Evolutionary conservation across 2,888 invertebrate genomes (phyloP), one percentile per base, ranked within the genome.

Genomic region (Melieria crassipennis): DNA sequence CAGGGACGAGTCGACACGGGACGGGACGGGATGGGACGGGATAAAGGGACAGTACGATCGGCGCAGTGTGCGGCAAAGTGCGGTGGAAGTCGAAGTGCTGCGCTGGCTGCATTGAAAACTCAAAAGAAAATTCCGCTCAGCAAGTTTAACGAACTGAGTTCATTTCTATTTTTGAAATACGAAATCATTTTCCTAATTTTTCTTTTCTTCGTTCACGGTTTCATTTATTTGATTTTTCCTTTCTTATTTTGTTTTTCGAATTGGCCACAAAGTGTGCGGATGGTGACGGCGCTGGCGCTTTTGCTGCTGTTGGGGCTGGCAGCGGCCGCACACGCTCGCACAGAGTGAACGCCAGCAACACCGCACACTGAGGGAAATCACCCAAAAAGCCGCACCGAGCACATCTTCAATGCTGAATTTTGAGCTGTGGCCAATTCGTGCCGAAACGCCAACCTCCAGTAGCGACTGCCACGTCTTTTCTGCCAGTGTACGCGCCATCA

Each of bases 131-230:
- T 65, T 61, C 50, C 16, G 47, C 48, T 62, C 76, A 78, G 81
- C 73, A 84, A 84, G 85, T 85, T 85, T 86, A 85, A 86, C 86
- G 86, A 85, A 86, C 86, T 86, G 87, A 86, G 86, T 86, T 86
- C 86, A 86, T 86, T 85, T 86, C 86, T 86, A 86, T 86, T 86
- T 86, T 86, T 84, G 85, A 84, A 85, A 76, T 72, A 71, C 75
- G 61, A 77, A 76, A 77, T 76, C 71, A 76, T 75, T 72, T 70
- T 66, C 61, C 60, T 52, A 70, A 69, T 66, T 71, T 63, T 63
- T 66, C 13, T 68, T 71, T 52, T 57, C 61, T 60, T 72, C 47
- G 57, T 45, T 46, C 45, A 55, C 7, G 63, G 63, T 5, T 30
- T 30, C 30, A 30, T 30, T 30, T 30, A 30, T 30, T 30, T 30